phyloP scores from a whole-genome alignment of 1,140 invertebrate species.

The Carposina sasakii region DNA sequence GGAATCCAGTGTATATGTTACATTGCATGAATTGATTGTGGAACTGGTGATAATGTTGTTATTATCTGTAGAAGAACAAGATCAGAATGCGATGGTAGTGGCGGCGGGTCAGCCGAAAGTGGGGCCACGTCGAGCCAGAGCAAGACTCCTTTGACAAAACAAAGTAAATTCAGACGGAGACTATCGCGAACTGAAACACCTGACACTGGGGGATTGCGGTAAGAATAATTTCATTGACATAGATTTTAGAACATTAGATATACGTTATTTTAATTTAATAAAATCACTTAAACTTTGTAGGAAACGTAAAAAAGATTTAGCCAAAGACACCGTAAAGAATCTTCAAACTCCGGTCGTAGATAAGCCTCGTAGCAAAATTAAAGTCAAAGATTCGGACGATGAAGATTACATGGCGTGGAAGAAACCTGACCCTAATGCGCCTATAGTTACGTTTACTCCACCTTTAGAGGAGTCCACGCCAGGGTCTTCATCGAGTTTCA shows the following conservation, averaged over 20 bases:
- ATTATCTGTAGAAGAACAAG: slow-evolving; percentile 27
- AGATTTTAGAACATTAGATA: too few relatives aligned
- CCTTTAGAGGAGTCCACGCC: slow-evolving; percentile 43
- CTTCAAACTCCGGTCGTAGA: slow-evolving; percentile 34
- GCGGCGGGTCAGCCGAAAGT: slow-evolving; percentile 53
- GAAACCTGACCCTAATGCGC: slow-evolving; percentile 45
- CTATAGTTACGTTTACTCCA: slow-evolving; percentile 59
- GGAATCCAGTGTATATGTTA: too few relatives aligned
- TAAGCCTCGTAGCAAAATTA: slow-evolving; percentile 44
- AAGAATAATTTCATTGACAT: too few relatives aligned
- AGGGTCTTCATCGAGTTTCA: slow-evolving; percentile 37
- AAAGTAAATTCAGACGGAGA: slow-evolving; percentile 47
- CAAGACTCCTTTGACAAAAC: slow-evolving; percentile 48
- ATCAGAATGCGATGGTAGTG: slow-evolving; percentile 59
- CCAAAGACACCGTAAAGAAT: slow-evolving; percentile 41
- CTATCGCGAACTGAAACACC: slow-evolving; percentile 45
- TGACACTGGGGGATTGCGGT: slow-evolving; percentile 48
- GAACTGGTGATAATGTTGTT: too few relatives aligned
- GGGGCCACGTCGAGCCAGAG: slow-evolving; percentile 60
- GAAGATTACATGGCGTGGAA: slow-evolving; percentile 68
- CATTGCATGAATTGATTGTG: too few relatives aligned
- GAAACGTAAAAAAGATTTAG: slow-evolving; percentile 57
- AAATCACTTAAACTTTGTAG: slow-evolving; percentile 20
- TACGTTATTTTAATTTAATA: background rate
- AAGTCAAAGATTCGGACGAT: slow-evolving; percentile 64